A percentile compares a stretch with the other conserved stretches of the same genome.
Conservation (phyloP, 1,140 invertebrate species). For the Schlechtendalia chinensis region DNA sequence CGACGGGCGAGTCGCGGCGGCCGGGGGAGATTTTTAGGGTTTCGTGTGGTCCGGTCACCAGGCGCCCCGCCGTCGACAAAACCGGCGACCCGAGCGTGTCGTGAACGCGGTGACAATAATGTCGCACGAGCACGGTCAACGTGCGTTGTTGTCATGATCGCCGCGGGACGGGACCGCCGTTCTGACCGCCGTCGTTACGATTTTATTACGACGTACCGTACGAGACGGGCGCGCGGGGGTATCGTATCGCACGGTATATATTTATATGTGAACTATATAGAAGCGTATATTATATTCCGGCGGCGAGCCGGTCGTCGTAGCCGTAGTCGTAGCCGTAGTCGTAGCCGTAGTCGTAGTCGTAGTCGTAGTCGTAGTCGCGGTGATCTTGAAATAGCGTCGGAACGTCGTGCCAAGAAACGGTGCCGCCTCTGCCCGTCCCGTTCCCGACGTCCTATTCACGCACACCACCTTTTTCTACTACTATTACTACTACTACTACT, state of each 20-base stretch:
- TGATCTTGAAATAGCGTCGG: slow-evolving; percentile 44
- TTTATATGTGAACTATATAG: too few species aligned
- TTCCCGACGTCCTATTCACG: not conserved
- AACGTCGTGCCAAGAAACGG: slow-evolving; percentile 36
- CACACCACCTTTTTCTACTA: too few species aligned
- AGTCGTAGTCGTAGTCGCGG: slow-evolving; percentile 12
- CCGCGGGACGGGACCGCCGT: not conserved
- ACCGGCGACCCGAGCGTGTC: too few species aligned
- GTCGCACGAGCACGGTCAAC: too few species aligned
- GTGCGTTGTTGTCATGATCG: not conserved
- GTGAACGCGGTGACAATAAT: too few species aligned
- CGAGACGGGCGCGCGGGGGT: not conserved
- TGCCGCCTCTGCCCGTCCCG: not conserved
- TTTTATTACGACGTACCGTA: slow-evolving; percentile 21
- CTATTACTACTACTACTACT: too few species aligned
- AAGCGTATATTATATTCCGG: not conserved
- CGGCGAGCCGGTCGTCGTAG: not conserved
- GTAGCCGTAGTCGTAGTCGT: too few species aligned
- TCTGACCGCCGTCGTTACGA: not conserved
- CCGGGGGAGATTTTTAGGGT: not conserved
- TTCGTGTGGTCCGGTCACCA: not conserved
- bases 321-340: not conserved
- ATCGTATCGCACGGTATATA: not conserved
- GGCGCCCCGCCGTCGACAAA: not conserved
- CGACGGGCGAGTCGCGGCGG: too few species aligned